phyloP scores from a whole-genome alignment of 1,140 invertebrate genomes.

The Oncopodura yosiiana region DNA sequence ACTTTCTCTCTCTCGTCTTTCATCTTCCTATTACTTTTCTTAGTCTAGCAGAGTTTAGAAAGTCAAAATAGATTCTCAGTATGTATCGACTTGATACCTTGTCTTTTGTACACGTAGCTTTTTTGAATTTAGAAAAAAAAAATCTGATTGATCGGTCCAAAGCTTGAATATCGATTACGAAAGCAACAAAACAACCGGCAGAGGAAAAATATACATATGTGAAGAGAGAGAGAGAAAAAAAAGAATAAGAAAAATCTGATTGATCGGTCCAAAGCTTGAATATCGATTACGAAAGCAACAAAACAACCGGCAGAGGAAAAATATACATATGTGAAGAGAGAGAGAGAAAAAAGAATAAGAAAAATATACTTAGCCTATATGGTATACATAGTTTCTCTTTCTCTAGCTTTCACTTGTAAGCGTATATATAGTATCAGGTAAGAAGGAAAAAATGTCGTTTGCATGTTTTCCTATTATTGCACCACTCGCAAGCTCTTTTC shows the following conservation, averaged over 20 bases:
- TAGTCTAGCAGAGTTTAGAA: too few species aligned
- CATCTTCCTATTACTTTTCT: too few species aligned
- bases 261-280: slow-evolving; percentile 29
- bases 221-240: neutral
- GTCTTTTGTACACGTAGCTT: too few species aligned
- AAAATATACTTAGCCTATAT: too few species aligned
- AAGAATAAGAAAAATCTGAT: slow-evolving; percentile 20
- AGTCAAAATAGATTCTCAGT: too few species aligned
- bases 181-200: slow-evolving; percentile 21
- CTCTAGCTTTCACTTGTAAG: too few species aligned
- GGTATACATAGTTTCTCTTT: too few species aligned
- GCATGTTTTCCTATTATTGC: slow-evolving; percentile 31
- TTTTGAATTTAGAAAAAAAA: too few species aligned
- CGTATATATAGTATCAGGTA: too few species aligned
- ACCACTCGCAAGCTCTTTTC: slow-evolving; percentile 14
- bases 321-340: slow-evolving; percentile 6
- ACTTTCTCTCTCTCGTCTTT: too few species aligned
- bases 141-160: slow-evolving; percentile 31
- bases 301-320: slow-evolving; percentile 11
- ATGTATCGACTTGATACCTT: too few species aligned
- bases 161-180: slow-evolving; percentile 33
- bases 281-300: slow-evolving; percentile 32
- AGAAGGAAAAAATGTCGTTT: slow-evolving; percentile 27
- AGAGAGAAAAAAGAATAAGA: slow-evolving; percentile 6
- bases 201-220: slow-evolving; percentile 6